phyloP scores from a whole-genome alignment of 2,888 invertebrate genomes.

The Napeogenes inachia region DNA sequence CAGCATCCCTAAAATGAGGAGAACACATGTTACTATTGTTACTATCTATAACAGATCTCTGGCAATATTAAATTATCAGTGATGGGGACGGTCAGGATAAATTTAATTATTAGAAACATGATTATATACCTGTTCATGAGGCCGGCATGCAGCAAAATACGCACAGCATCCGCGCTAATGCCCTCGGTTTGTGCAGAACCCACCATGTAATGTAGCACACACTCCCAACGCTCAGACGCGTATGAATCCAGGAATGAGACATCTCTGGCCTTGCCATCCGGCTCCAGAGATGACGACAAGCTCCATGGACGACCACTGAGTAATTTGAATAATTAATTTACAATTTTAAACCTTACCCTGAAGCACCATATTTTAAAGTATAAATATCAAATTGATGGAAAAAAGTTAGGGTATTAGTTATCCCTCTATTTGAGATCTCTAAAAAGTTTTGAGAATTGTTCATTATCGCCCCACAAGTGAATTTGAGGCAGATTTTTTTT shows the following conservation, averaged over 20 bases:
- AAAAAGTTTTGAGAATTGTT: no score
- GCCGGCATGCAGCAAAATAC: constrained; percentile 93
- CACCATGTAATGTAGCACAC: constrained; percentile 97
- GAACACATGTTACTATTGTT: background rate
- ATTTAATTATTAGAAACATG: no score
- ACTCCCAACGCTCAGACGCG: constrained; percentile 96
- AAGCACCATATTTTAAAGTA: no score
- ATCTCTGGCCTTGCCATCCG: constrained; percentile 92
- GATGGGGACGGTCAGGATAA: background rate
- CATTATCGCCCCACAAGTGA: no score
- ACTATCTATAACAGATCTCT: background rate
- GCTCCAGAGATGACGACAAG: constrained; percentile 87
- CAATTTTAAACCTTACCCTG: no score
- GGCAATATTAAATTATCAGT: background rate
- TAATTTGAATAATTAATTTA: no score
- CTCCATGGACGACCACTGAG: constrained; percentile 91
- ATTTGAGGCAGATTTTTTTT: no score
- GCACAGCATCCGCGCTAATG: constrained; percentile 95
- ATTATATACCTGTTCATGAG: constrained; percentile 88
- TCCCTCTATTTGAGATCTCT: background rate
- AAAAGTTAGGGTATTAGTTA: background rate
- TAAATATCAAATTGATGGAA: no score
- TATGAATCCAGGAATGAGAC: constrained; percentile 92
- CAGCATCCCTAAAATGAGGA: constrained; percentile 79
- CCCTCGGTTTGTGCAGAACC: constrained; percentile 93